Conservation (phyloP, 2,797 vertebrate genomes). For the Urosaurus nigricauda region DNA sequence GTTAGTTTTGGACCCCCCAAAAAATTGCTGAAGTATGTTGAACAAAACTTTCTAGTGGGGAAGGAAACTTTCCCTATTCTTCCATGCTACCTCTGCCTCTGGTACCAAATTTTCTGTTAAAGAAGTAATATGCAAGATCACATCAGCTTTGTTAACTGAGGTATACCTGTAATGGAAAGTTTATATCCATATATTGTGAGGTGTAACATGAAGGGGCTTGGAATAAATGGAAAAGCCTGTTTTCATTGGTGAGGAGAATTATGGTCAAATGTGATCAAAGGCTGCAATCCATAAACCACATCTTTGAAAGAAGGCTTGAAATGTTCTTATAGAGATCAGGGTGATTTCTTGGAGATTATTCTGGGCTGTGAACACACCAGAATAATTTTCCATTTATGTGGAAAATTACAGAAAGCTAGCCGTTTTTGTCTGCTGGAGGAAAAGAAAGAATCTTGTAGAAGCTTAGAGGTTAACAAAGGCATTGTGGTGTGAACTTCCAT, state of each 20-base stretch:
- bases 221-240: conserved; percentile 30
- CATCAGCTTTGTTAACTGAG: no score
- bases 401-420: conserved; percentile 7
- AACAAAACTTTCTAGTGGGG: no score
- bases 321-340: conserved; percentile 15
- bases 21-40: no score
- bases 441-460: not conserved
- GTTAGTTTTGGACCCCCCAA: no score
- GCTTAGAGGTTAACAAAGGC: not conserved
- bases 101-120: no score
- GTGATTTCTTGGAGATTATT: not conserved
- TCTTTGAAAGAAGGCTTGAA: conserved; percentile 16
- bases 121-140: no score
- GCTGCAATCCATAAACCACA: conserved; percentile 8
- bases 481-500: conserved; percentile 12
- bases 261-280: conserved; percentile 42
- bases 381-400: not conserved
- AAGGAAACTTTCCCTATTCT: no score
- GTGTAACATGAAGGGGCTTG: conserved; percentile 26
- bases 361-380: not conserved
- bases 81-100: no score
- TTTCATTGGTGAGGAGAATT: conserved; percentile 42
- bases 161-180: not conserved
- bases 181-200: not conserved
- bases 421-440: not conserved